Evolutionary conservation across 2,113 vertebrate species (phyloP).

Genomic region (Nipponia nippon): DNA sequence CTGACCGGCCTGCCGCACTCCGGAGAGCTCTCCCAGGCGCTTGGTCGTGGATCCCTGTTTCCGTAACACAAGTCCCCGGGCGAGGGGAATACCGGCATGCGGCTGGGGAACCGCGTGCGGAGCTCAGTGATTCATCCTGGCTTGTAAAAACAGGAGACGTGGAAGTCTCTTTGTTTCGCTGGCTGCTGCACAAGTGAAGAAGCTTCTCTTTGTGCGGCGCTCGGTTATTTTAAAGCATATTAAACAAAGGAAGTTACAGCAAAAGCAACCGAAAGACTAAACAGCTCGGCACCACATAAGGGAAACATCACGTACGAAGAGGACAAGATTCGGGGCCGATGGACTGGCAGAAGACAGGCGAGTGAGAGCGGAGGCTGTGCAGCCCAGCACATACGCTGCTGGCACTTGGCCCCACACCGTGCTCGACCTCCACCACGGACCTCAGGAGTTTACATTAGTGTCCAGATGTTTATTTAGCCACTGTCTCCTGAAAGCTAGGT

Average conservation of each 20-base stretch:
- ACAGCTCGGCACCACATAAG: slow-evolving; percentile 69
- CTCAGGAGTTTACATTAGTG: neutral
- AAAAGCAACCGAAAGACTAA: slow-evolving; percentile 68
- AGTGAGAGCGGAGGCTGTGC: neutral
- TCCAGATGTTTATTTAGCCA: slow-evolving; percentile 49
- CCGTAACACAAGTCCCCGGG: neutral
- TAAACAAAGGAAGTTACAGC: slow-evolving; percentile 76
- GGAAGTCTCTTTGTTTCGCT: slow-evolving; percentile 64
- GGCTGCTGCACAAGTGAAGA: slow-evolving; percentile 37
- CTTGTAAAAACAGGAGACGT: slow-evolving; percentile 45
- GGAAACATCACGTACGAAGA: slow-evolving; percentile 64
- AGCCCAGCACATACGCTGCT: slow-evolving; percentile 19
- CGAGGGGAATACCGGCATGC: neutral
- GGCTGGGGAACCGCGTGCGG: neutral
- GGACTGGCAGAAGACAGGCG: neutral
- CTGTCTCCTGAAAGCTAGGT: neutral
- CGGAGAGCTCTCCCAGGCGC: neutral
- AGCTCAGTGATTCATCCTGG: slow-evolving; percentile 25
- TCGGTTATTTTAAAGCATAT: slow-evolving; percentile 60
- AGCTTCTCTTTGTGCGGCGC: slow-evolving; percentile 60
- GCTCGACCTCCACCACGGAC: neutral
- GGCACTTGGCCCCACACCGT: slow-evolving; percentile 1
- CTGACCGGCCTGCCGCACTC: neutral
- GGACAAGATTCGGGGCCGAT: neutral
- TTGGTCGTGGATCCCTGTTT: neutral